Evolutionary conservation across 2,113 vertebrate genomes (phyloP).

Genomic region (Callithrix jacchus): DNA sequence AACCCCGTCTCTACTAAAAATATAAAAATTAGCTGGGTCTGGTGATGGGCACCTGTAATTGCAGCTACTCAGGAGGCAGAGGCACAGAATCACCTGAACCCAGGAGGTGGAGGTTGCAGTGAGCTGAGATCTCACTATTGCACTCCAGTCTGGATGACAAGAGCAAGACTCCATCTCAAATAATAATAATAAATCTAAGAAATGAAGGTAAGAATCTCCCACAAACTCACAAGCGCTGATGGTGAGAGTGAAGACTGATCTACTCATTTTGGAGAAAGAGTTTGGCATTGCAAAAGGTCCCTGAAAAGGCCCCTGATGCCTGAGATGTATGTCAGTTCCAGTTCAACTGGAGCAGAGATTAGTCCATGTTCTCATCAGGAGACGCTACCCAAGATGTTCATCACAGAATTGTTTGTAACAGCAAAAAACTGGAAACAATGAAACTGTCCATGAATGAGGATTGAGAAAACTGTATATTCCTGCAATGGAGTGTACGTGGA

Average conservation of each 20-base stretch:
- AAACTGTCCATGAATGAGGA: background rate
- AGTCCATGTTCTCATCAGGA: background rate
- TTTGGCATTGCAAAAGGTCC: background rate
- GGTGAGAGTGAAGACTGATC: background rate
- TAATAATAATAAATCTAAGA: no score
- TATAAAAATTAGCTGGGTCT: no score
- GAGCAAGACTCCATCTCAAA: no score
- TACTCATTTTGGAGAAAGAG: background rate
- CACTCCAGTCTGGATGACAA: no score
- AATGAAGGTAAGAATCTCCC: background rate
- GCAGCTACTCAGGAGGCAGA: no score
- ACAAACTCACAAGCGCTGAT: background rate
- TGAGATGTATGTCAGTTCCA: background rate
- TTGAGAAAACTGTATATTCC: background rate
- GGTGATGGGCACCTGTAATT: no score
- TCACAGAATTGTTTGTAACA: background rate
- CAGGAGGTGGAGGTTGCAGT: no score
- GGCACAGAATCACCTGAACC: no score
- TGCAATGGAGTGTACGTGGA: background rate
- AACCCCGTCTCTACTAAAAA: no score
- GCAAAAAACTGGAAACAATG: background rate
- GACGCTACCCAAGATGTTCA: background rate
- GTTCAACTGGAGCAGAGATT: background rate
- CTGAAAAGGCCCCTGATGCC: background rate
- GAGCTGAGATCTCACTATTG: no score